Conservation (phyloP, 2,888 invertebrate genomes). For the Callinectes sapidus region DNA sequence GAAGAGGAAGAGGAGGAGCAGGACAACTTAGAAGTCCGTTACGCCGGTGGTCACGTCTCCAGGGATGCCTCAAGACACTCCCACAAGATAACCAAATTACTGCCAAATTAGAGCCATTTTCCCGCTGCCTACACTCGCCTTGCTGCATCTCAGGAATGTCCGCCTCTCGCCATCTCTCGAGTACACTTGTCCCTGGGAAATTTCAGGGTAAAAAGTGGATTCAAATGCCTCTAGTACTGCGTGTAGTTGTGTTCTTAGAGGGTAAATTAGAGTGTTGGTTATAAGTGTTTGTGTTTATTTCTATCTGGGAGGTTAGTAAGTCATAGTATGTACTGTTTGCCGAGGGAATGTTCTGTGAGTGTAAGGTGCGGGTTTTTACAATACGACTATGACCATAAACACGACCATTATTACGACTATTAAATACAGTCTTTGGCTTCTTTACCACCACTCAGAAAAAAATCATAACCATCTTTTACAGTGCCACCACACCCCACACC, state of each 20-base stretch:
- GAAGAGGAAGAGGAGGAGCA: not conserved
- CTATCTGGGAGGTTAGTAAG: not conserved
- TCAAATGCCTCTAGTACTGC: not conserved
- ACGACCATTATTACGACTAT: too few relatives aligned
- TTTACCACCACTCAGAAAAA: not conserved
- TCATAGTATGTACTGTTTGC: not conserved
- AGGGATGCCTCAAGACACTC: not conserved
- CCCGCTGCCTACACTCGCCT: not conserved
- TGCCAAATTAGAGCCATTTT: not conserved
- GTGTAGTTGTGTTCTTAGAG: not conserved
- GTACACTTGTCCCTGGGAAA: not conserved
- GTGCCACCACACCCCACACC: not conserved
- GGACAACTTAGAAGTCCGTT: not conserved
- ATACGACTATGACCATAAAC: not conserved
- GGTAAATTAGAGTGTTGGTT: not conserved
- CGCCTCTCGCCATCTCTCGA: not conserved
- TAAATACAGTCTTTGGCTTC: not conserved
- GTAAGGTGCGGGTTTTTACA: not conserved
- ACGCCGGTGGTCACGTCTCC: not conserved
- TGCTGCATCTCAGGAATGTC: not conserved
- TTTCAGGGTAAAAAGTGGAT: not conserved
- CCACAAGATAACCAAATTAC: conserved; percentile 1
- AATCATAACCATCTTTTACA: not conserved
- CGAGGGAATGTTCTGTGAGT: not conserved
- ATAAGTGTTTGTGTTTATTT: not conserved